Percentiles rank a stretch among this genome's conserved stretches.
phyloP scores from a whole-genome alignment of 2,797 vertebrate species.

The Rhinogobio ventralis region DNA sequence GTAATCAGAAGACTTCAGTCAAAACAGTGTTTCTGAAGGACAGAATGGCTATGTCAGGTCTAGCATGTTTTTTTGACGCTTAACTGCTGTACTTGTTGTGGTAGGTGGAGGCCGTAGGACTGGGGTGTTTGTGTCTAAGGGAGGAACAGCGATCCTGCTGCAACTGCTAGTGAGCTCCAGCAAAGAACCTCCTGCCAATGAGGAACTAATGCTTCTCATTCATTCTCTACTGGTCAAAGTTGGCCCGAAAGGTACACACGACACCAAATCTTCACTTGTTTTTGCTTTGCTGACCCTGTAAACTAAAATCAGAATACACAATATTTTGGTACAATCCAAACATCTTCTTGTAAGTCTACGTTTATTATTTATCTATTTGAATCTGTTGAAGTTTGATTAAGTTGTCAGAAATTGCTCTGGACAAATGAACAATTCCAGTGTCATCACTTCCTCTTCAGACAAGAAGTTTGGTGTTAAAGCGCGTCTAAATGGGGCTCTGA shows the following conservation, averaged over 20 bases:
- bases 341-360: background rate
- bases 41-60: background rate
- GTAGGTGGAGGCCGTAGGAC: constrained; percentile 89
- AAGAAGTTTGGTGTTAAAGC: constrained; percentile 96
- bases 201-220: constrained; percentile 93
- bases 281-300: background rate
- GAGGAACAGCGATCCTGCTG: constrained; percentile 91
- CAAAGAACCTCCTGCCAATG: constrained; percentile 87
- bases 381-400: background rate
- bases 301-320: background rate
- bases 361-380: background rate
- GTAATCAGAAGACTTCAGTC: background rate
- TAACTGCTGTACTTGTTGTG: constrained; percentile 37
- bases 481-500: constrained; percentile 90
- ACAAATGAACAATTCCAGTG: background rate
- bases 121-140: constrained; percentile 88
- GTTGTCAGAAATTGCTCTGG: background rate
- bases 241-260: constrained; percentile 88
- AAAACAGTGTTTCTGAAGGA: constrained; percentile 7
- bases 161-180: constrained; percentile 87
- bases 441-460: constrained; percentile 76
- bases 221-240: constrained; percentile 94
- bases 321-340: background rate
- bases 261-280: background rate
- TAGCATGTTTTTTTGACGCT: background rate